phyloP scores from a whole-genome alignment of 2,113 vertebrate genomes.

The Girardinichthys multiradiatus region DNA sequence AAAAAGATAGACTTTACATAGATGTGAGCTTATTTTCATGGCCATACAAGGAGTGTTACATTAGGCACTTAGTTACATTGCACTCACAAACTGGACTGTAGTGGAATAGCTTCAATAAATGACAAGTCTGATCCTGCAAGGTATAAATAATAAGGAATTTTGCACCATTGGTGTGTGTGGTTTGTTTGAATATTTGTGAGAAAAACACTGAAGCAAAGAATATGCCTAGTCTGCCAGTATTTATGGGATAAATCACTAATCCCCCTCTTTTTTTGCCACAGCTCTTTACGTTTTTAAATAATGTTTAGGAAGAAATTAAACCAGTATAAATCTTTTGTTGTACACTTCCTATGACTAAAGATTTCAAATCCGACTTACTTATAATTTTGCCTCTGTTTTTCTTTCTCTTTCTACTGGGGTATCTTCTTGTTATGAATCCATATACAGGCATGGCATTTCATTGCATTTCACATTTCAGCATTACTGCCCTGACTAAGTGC shows the following conservation, averaged over 20 bases:
- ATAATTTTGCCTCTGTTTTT: neutral
- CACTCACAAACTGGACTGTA: neutral
- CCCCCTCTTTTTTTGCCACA: slow-evolving; percentile 62
- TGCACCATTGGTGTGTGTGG: slow-evolving; percentile 50
- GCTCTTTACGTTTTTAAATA: slow-evolving; percentile 66
- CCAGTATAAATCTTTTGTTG: slow-evolving; percentile 50
- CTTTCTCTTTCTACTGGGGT: neutral
- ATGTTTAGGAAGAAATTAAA: slow-evolving; percentile 57
- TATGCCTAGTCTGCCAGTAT: slow-evolving; percentile 61
- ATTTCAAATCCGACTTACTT: neutral
- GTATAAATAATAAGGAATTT: slow-evolving; percentile 68
- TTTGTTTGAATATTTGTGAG: slow-evolving; percentile 10
- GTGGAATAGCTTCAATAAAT: slow-evolving; percentile 7
- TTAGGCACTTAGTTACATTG: no score
- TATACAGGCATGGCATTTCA: slow-evolving; percentile 29
- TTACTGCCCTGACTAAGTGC: slow-evolving; percentile 15
- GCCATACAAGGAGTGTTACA: slow-evolving; percentile 19
- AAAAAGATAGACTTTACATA: slow-evolving; percentile 17
- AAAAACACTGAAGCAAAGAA: slow-evolving; percentile 33
- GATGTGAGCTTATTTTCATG: slow-evolving; percentile 33
- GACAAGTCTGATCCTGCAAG: neutral
- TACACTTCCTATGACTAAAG: slow-evolving; percentile 28
- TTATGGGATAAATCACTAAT: slow-evolving; percentile 67
- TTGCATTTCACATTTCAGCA: slow-evolving; percentile 42
- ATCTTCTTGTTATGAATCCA: slow-evolving; percentile 8